Percentiles rank a stretch among this genome's conserved stretches.
phyloP scores from a whole-genome alignment of 2,797 vertebrate species.

The Dicrostonyx torquatus region DNA sequence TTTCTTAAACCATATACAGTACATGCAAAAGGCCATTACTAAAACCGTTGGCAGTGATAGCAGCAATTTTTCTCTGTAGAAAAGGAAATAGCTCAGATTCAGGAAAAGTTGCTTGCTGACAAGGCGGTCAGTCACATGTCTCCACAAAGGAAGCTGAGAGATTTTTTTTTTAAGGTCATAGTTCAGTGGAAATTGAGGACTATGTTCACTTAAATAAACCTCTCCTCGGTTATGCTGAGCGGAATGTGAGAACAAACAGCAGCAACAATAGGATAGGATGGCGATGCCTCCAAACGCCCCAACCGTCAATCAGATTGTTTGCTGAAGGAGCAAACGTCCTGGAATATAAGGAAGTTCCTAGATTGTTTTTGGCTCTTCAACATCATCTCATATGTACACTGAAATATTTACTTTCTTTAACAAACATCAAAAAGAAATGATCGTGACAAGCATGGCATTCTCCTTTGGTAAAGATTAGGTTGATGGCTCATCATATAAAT shows the following conservation, averaged over 20 bases:
- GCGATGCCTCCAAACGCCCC: not conserved
- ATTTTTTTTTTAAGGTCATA: slow-evolving; percentile 79
- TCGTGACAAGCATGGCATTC: not conserved
- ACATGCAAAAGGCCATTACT: slow-evolving; percentile 68
- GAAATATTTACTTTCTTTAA: slow-evolving; percentile 29
- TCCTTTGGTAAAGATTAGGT: slow-evolving; percentile 8
- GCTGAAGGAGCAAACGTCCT: not conserved
- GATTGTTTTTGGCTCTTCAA: not conserved
- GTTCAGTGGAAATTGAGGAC: slow-evolving; percentile 80
- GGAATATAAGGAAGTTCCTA: not conserved
- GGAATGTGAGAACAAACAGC: slow-evolving; percentile 59
- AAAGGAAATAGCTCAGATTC: slow-evolving; percentile 86
- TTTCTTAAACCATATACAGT: not conserved
- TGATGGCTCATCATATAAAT: not conserved
- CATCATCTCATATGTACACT: not conserved
- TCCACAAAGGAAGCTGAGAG: slow-evolving; percentile 82
- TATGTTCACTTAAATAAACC: slow-evolving; percentile 55
- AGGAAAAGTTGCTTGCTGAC: slow-evolving; percentile 85
- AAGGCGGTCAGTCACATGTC: slow-evolving; percentile 84
- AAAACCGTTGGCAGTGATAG: slow-evolving; percentile 79
- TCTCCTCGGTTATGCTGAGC: slow-evolving; percentile 29
- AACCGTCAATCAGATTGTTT: slow-evolving; percentile 33
- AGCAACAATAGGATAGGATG: not conserved
- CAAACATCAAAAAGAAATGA: not conserved
- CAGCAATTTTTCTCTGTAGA: slow-evolving; percentile 82